A percentile compares a stretch with the other conserved stretches of the same genome.
These are phyloP conservation scores for Macrosiphum euphorbiae DNA, from an alignment of 2,888 invertebrate species.

Conservation along the genomic window DNA sequence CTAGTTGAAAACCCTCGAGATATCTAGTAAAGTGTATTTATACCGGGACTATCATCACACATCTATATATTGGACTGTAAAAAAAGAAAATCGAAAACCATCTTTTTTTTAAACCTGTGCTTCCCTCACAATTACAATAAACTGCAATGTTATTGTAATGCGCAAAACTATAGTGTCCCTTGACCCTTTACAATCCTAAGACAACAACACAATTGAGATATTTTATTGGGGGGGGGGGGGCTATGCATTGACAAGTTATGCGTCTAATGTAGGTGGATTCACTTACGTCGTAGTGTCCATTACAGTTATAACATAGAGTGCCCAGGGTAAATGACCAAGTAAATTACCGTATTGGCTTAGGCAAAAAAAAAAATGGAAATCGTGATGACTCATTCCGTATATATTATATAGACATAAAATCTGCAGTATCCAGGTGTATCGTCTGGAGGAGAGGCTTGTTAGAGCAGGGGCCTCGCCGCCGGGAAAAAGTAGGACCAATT, in stretches of 20 bases:
- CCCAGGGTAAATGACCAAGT: not conserved
- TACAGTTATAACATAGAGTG: not conserved
- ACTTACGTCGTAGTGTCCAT: not conserved
- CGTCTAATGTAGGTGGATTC: not conserved
- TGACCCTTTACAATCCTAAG: not conserved
- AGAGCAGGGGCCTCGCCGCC: not conserved
- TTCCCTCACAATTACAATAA: not conserved
- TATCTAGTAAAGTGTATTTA: not conserved
- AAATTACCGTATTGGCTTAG: not conserved
- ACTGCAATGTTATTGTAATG: not conserved
- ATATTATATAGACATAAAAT: not conserved
- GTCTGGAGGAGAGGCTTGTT: not conserved
- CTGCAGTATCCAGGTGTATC: not conserved
- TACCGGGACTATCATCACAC: not conserved
- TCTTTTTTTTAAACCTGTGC: not conserved
- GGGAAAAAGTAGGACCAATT: slow-evolving; percentile 28
- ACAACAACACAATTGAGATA: not conserved
- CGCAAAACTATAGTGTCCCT: not conserved
- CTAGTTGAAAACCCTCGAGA: not conserved
- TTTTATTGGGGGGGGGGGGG: not conserved
- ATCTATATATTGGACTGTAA: not conserved
- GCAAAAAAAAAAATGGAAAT: not conserved
- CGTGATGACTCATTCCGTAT: not conserved
- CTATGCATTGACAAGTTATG: not conserved
- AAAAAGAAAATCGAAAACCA: not conserved